phyloP scores from a whole-genome alignment of 2,888 invertebrate species.

The Ochlodes sylvanus region DNA sequence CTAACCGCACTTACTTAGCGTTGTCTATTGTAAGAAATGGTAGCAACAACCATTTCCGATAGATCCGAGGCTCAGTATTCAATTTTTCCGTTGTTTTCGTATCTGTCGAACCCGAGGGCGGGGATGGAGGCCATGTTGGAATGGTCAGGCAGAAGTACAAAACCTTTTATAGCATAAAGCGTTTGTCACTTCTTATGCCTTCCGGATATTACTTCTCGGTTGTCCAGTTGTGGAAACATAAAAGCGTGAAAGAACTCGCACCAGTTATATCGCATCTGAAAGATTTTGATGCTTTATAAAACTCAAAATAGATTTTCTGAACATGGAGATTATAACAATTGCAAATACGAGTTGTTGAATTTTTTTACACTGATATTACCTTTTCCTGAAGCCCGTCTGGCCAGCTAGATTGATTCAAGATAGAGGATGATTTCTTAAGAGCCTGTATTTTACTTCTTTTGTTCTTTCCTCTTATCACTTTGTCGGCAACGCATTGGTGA shows the following conservation, averaged over 20 bases:
- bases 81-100: conserved; percentile 41
- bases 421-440: too few species aligned
- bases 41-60: conserved; percentile 48
- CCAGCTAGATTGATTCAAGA: too few species aligned
- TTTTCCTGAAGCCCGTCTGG: too few species aligned
- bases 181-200: conserved; percentile 55
- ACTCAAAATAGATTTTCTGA: conserved; percentile 6
- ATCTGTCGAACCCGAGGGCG: conserved; percentile 36
- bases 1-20: conserved; percentile 40
- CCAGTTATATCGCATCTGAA: conserved; percentile 12
- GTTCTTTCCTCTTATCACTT: too few species aligned
- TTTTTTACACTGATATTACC: too few species aligned
- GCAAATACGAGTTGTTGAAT: too few species aligned
- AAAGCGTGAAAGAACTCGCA: conserved; percentile 22
- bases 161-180: conserved; percentile 57
- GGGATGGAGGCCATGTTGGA: conserved; percentile 46
- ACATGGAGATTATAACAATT: conserved; percentile 9
- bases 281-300: conserved; percentile 12
- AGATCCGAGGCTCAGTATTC: conserved; percentile 45
- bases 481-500: too few species aligned
- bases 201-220: conserved; percentile 59
- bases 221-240: conserved; percentile 46
- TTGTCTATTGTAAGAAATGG: conserved; percentile 49
- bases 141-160: conserved; percentile 50
- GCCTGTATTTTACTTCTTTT: too few species aligned